Evolutionary conservation across 1,140 invertebrate genomes (phyloP).

Genomic region (Latrodectus geometricus): DNA sequence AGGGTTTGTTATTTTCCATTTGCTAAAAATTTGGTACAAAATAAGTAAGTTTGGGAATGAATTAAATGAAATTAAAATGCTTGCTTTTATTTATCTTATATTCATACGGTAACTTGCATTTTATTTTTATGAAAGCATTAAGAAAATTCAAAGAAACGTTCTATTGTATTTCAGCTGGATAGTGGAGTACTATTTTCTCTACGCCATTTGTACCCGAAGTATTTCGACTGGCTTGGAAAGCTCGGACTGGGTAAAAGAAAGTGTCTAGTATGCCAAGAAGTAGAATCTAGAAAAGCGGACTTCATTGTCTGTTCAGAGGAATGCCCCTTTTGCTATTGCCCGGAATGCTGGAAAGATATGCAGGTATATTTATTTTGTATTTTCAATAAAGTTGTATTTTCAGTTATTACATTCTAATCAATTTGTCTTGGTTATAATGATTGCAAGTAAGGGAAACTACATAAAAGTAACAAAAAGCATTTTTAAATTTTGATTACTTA

Average conservation of each 20-base stretch:
- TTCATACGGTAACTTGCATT: background rate
- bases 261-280: slow-evolving; percentile 52
- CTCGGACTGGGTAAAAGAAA: slow-evolving; percentile 27
- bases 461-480: background rate
- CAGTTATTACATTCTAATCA: no score
- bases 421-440: no score
- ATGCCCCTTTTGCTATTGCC: slow-evolving; percentile 48
- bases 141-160: background rate
- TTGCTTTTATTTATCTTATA: background rate
- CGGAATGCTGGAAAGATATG: slow-evolving; percentile 49
- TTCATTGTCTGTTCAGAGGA: slow-evolving; percentile 37
- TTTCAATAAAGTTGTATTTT: no score
- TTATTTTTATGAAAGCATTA: background rate
- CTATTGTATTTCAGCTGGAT: background rate
- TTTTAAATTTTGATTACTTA: no score
- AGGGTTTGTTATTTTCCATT: no score
- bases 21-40: no score
- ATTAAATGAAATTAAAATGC: no score
- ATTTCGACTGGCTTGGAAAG: slow-evolving; percentile 27
- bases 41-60: no score
- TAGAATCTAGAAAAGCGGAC: background rate
- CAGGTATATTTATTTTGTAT: background rate
- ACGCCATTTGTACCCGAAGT: slow-evolving; percentile 26
- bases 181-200: slow-evolving; percentile 24
- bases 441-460: no score